Conservation (phyloP, 2,888 invertebrate genomes). For the Hydrotaea cyrtoneurina region DNA sequence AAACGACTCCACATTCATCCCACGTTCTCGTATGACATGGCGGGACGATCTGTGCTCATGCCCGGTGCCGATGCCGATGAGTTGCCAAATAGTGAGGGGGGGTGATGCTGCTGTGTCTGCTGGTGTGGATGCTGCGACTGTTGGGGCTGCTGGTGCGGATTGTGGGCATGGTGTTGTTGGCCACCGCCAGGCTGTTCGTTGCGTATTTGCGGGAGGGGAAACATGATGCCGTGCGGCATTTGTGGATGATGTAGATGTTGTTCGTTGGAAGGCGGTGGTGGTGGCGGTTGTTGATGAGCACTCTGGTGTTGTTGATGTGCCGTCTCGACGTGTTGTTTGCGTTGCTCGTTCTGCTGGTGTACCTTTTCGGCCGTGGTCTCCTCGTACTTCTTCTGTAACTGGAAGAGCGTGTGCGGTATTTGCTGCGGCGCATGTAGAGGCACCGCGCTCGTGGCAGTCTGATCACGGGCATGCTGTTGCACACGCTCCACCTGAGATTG, state of each 20-base stretch:
- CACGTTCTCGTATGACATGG: constrained; percentile 79
- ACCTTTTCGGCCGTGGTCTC: constrained; percentile 75
- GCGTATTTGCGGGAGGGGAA: constrained; percentile 77
- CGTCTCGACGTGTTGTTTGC: constrained; percentile 77
- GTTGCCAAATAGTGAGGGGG: constrained; percentile 76
- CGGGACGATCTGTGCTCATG: constrained; percentile 77
- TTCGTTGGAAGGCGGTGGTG: constrained; percentile 77
- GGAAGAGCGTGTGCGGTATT: constrained; percentile 76
- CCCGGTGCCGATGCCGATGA: constrained; percentile 73
- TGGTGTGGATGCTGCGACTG: constrained; percentile 75
- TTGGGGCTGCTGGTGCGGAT: constrained; percentile 77
- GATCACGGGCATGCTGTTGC: constrained; percentile 69
- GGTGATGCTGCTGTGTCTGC: constrained; percentile 74
- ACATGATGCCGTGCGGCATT: constrained; percentile 79
- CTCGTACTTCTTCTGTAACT: constrained; percentile 75
- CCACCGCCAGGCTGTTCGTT: constrained; percentile 72
- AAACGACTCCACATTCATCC: constrained; percentile 79
- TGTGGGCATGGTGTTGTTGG: constrained; percentile 77
- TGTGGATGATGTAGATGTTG: constrained; percentile 78
- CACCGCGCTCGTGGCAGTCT: constrained; percentile 52
- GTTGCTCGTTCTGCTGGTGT: constrained; percentile 78
- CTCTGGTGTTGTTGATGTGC: constrained; percentile 76
- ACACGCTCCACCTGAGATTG: constrained; percentile 77
- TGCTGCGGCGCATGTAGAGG: constrained; percentile 77
- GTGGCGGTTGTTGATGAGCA: constrained; percentile 75